phyloP scores from a whole-genome alignment of 2,113 vertebrate genomes.

The Irena cyanogastra region DNA sequence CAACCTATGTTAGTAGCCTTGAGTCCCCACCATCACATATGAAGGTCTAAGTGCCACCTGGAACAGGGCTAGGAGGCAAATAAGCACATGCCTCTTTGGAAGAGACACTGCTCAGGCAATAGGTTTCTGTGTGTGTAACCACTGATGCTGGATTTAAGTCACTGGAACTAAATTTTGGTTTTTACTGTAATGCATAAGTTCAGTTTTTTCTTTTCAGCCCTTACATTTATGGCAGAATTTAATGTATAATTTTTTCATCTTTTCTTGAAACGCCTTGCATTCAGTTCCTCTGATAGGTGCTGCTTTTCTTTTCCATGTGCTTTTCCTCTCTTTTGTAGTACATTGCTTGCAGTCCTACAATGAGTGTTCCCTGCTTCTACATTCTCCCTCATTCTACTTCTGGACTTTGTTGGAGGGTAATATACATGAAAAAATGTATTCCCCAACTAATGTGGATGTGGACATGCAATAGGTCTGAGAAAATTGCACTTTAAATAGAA shows the following conservation, averaged over 20 bases:
- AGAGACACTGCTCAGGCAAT: not conserved
- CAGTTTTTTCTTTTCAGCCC: not conserved
- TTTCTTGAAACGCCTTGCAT: not conserved
- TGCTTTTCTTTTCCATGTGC: not conserved
- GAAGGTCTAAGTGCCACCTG: not conserved
- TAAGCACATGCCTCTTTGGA: not conserved
- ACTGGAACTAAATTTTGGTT: not conserved
- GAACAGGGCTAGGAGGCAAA: not conserved
- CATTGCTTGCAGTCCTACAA: not conserved
- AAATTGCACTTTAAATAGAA: not conserved
- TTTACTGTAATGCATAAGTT: not conserved
- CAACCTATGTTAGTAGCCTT: not conserved
- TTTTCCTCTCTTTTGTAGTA: not conserved
- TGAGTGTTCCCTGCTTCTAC: not conserved
- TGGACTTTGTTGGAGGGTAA: not conserved
- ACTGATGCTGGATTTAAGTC: not conserved
- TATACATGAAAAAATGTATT: not conserved
- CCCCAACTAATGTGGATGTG: not conserved
- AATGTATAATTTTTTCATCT: not conserved
- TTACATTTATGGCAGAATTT: not conserved
- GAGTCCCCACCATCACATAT: not conserved
- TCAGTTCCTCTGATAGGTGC: not conserved
- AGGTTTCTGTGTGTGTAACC: not conserved
- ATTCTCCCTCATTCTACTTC: not conserved
- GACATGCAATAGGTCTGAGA: not conserved